These are phyloP conservation scores for Odiellus spinosus DNA, from an alignment of 2,888 invertebrate species.

Conservation along the genomic window DNA sequence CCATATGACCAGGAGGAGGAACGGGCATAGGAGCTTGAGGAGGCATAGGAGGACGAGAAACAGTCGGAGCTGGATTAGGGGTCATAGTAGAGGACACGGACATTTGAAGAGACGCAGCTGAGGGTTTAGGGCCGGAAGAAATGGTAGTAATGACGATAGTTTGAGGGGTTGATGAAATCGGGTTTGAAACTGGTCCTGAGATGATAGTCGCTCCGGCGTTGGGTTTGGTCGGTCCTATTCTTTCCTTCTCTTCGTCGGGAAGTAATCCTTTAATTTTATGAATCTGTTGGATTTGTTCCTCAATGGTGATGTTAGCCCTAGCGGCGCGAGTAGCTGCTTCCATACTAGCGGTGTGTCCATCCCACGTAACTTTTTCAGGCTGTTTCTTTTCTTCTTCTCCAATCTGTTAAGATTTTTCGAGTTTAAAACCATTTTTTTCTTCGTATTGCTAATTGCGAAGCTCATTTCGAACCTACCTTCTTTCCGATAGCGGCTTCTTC, in stretches of 20 bases:
- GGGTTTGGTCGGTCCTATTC: constrained; percentile 57
- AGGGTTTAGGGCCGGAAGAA: constrained; percentile 4
- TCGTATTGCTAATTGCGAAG: too few relatives aligned
- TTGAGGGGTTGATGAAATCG: constrained; percentile 1
- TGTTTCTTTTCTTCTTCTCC: constrained; percentile 29
- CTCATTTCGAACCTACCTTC: constrained; percentile 55
- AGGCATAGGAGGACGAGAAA: constrained; percentile 29
- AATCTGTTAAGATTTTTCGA: constrained; percentile 23
- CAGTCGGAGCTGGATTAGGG: constrained; percentile 27
- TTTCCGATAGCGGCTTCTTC: constrained; percentile 99
- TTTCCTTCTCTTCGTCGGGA: constrained; percentile 90
- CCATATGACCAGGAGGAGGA: constrained; percentile 28
- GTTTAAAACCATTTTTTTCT: not conserved
- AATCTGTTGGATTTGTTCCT: constrained; percentile 83
- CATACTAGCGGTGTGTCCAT: constrained; percentile 91
- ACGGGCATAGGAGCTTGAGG: constrained; percentile 24
- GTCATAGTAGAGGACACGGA: constrained; percentile 27
- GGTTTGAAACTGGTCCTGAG: constrained; percentile 13
- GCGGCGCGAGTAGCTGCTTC: constrained; percentile 90
- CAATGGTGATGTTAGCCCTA: constrained; percentile 81
- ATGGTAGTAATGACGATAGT: not conserved
- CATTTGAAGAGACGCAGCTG: constrained; percentile 25
- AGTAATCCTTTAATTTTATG: constrained; percentile 87
- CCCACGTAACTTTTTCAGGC: constrained; percentile 63
- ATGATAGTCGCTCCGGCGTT: not conserved